Percentiles rank a stretch among this genome's conserved stretches.
Conservation (phyloP, 2,113 vertebrate species). For the Eulemur rufifrons region DNA sequence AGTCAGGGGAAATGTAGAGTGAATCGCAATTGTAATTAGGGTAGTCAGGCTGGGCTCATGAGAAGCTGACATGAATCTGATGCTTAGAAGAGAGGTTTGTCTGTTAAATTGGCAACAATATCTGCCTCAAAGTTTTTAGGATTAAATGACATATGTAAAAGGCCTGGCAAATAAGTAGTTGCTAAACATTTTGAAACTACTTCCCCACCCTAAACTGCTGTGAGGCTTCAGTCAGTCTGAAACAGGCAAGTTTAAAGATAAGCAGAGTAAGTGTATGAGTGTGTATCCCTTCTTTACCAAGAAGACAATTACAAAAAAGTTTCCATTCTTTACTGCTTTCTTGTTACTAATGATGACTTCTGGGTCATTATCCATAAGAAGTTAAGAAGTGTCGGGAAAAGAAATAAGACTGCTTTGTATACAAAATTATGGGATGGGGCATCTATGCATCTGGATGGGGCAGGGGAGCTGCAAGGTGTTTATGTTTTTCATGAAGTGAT, state of each 20-base stretch:
- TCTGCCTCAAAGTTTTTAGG: not conserved
- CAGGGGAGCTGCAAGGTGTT: not conserved
- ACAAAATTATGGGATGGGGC: not conserved
- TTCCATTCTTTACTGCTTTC: not conserved
- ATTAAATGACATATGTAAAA: not conserved
- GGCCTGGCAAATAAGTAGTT: not conserved
- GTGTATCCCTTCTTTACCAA: not conserved
- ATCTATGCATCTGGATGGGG: not conserved
- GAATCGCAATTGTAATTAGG: not conserved
- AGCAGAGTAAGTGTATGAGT: not conserved
- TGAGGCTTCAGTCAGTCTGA: not conserved
- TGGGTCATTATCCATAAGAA: not conserved
- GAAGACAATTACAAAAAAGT: not conserved
- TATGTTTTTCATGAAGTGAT: not conserved
- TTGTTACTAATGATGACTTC: not conserved
- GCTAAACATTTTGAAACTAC: not conserved
- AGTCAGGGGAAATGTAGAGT: not conserved
- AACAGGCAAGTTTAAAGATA: not conserved
- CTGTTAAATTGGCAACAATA: not conserved
- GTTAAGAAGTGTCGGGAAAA: not conserved
- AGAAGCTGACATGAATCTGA: not conserved
- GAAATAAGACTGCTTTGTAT: not conserved
- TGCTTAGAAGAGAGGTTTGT: not conserved
- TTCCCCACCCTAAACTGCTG: not conserved
- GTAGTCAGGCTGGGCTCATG: not conserved